Conservation (phyloP, 1,140 invertebrate species). For the Drosophila kikkawai region DNA sequence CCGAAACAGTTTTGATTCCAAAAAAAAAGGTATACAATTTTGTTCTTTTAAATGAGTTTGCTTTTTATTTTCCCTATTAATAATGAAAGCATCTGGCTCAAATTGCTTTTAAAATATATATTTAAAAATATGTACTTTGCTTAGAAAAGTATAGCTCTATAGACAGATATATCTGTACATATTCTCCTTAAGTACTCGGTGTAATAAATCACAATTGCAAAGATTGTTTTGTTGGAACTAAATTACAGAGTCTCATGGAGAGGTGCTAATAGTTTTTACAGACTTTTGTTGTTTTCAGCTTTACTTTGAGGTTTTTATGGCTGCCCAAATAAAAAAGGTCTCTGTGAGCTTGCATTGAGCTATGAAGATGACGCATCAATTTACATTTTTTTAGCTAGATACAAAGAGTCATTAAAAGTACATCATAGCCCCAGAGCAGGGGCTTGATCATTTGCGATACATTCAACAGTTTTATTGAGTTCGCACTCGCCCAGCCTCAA, state of each 20-base stretch:
- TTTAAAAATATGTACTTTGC: neutral
- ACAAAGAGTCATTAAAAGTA: conserved; percentile 50
- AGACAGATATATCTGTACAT: neutral
- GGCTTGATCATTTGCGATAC: conserved; percentile 24
- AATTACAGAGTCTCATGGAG: conserved; percentile 11
- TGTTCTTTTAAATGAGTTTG: neutral
- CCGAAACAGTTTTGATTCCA: neutral
- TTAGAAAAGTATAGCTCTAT: neutral
- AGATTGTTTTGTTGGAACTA: conserved; percentile 7
- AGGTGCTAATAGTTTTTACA: conserved; percentile 25
- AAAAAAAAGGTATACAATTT: neutral
- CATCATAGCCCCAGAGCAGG: conserved; percentile 13
- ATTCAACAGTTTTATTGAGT: conserved; percentile 35
- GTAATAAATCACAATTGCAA: neutral
- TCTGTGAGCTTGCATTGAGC: conserved; percentile 2
- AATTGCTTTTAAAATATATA: neutral
- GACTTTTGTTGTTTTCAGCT: conserved; percentile 3
- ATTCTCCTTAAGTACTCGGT: neutral
- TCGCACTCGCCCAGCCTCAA: conserved; percentile 34
- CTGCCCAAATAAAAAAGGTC: conserved; percentile 18
- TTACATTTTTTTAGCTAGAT: conserved; percentile 14
- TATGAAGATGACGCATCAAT: conserved; percentile 62
- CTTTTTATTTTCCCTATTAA: too few species aligned
- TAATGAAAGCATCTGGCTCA: neutral
- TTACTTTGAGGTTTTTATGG: conserved; percentile 11